Percentiles rank a stretch among this genome's conserved stretches.
Evolutionary conservation across 92 coral and sea anemone genomes (phyloP).

Genomic region (Scolanthus callimorphus): DNA sequence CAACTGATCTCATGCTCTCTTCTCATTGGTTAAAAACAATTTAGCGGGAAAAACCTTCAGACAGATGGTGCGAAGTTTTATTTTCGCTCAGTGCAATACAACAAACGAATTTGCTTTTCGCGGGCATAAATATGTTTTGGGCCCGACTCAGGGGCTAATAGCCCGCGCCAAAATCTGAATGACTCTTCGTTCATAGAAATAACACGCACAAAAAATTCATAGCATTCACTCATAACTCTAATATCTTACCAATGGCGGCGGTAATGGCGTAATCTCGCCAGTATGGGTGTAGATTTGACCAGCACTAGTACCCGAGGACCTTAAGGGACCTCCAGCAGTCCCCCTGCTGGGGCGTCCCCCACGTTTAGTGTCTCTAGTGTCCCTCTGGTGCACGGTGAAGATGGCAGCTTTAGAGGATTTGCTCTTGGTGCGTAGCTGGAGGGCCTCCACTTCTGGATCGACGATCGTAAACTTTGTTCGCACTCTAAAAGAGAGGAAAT

Average conservation of each 20-base stretch:
- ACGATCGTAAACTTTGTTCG: conserved; percentile 79
- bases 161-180: too few relatives aligned
- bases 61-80: too few relatives aligned
- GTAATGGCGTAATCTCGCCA: conserved; percentile 73
- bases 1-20: too few relatives aligned
- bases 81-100: too few relatives aligned
- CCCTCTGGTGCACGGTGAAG: background rate
- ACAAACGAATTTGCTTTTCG: too few relatives aligned
- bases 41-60: too few relatives aligned
- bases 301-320: background rate
- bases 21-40: too few relatives aligned
- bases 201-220: too few relatives aligned
- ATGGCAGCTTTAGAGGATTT: background rate
- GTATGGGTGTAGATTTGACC: conserved; percentile 10
- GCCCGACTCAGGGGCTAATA: too few relatives aligned
- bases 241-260: conserved; percentile 88
- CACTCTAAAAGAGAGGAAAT: conserved; percentile 38
- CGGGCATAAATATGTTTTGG: too few relatives aligned
- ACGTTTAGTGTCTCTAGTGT: background rate
- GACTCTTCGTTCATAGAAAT: too few relatives aligned
- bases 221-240: too few relatives aligned
- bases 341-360: background rate
- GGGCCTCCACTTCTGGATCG: conserved; percentile 52
- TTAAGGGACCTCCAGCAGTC: background rate
- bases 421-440: conserved; percentile 24